A percentile compares a stretch with the other conserved stretches of the same genome.
These are phyloP conservation scores for Potorous gilbertii DNA, from an alignment of 2,797 vertebrate genomes.

Conservation along the genomic window DNA sequence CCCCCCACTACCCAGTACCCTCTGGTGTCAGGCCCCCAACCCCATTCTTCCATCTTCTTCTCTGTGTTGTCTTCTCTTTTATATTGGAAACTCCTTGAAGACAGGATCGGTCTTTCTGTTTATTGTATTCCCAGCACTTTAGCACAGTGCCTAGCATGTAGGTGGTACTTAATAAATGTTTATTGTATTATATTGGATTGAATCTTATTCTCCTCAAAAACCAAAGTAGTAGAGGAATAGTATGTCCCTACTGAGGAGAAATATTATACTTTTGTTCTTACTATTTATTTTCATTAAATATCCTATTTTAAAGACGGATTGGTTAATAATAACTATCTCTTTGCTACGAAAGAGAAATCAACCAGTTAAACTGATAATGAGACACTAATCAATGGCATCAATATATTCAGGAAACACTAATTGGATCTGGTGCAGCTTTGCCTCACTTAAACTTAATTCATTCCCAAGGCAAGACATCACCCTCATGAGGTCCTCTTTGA, in stretches of 20 bases:
- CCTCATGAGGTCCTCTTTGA: neutral
- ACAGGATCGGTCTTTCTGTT: neutral
- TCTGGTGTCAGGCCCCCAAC: neutral
- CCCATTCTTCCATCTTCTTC: neutral
- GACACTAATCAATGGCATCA: neutral
- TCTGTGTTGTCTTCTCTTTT: neutral
- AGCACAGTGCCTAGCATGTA: neutral
- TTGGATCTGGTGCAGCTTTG: neutral
- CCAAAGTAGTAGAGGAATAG: neutral
- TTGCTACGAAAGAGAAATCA: neutral
- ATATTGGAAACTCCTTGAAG: neutral
- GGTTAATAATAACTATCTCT: neutral
- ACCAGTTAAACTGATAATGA: neutral
- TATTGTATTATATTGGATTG: neutral
- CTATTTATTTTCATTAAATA: neutral
- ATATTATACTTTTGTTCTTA: neutral
- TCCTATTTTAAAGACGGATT: neutral
- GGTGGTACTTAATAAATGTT: neutral
- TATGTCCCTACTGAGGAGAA: neutral
- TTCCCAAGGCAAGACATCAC: neutral
- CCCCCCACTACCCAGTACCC: neutral
- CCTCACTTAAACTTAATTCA: neutral
- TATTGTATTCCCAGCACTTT: neutral
- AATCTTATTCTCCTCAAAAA: neutral
- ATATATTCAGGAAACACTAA: neutral